A percentile compares a stretch with the other conserved stretches of the same genome.
phyloP scores from a whole-genome alignment of 2,797 vertebrate genomes.

The Silurus lanzhouensis region DNA sequence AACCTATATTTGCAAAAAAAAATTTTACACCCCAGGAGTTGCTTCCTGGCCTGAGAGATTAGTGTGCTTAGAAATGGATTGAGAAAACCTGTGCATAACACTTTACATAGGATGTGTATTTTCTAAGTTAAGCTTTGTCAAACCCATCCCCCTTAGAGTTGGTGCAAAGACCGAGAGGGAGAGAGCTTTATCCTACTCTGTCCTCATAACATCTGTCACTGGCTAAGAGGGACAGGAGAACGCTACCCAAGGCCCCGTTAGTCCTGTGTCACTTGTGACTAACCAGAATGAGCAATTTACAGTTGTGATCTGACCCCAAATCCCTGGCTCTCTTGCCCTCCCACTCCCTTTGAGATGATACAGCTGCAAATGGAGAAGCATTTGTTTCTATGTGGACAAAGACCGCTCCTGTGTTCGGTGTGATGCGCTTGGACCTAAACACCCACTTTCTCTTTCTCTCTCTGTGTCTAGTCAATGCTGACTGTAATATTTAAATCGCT shows the following conservation, averaged over 20 bases:
- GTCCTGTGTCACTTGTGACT: constrained; percentile 65
- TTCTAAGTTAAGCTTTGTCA: constrained; percentile 55
- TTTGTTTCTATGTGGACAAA: constrained; percentile 52
- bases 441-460: constrained; percentile 35
- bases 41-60: constrained; percentile 52
- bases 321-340: constrained; percentile 47
- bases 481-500: constrained; percentile 35
- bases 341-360: constrained; percentile 52
- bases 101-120: constrained; percentile 1
- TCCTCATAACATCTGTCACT: constrained; percentile 64
- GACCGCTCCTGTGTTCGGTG: constrained; percentile 55
- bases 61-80: constrained; percentile 42
- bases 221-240: constrained; percentile 61
- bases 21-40: constrained; percentile 38
- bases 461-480: constrained; percentile 50
- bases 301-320: constrained; percentile 50
- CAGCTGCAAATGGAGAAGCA: constrained; percentile 54
- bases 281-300: constrained; percentile 61
- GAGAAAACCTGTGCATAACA: constrained; percentile 27
- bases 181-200: constrained; percentile 58
- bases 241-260: constrained; percentile 60
- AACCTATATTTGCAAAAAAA: constrained; percentile 55
- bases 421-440: constrained; percentile 46
- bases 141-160: constrained; percentile 54
- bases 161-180: constrained; percentile 35